Evolutionary conservation across 1,140 invertebrate genomes (phyloP).

Genomic region (Magallana angulata): DNA sequence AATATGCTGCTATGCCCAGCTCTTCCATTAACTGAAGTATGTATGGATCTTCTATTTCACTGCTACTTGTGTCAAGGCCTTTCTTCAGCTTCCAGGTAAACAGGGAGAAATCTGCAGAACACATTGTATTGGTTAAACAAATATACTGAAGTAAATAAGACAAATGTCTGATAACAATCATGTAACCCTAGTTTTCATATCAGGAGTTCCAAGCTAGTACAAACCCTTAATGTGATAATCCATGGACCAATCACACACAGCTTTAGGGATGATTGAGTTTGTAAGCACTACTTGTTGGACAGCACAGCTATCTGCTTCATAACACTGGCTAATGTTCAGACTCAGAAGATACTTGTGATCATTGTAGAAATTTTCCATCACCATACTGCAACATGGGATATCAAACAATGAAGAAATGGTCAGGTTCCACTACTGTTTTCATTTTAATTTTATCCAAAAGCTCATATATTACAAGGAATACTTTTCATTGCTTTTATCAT

Average conservation of each 20-base stretch:
- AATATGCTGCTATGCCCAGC: slow-evolving; percentile 32
- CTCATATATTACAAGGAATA: no score
- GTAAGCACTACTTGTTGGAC: neutral
- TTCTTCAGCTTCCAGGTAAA: neutral
- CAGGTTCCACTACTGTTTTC: no score
- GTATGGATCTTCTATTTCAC: neutral
- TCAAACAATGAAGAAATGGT: neutral
- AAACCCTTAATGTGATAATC: slow-evolving; percentile 3
- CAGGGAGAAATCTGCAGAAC: neutral
- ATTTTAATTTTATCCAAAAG: no score
- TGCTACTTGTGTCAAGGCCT: neutral
- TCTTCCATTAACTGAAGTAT: slow-evolving; percentile 41
- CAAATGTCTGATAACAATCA: no score
- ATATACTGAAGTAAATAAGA: no score
- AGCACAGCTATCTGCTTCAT: neutral
- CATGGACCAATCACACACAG: slow-evolving; percentile 29
- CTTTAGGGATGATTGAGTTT: slow-evolving; percentile 30
- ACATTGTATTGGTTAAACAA: no score
- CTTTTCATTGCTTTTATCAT: no score
- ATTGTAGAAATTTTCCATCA: slow-evolving; percentile 34
- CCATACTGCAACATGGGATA: slow-evolving; percentile 34
- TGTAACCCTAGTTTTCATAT: no score
- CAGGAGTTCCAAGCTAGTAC: neutral
- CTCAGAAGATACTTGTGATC: slow-evolving; percentile 19
- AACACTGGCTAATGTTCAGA: slow-evolving; percentile 34